phyloP scores from a whole-genome alignment of 2,888 invertebrate genomes.

The Drosophila conformis region DNA sequence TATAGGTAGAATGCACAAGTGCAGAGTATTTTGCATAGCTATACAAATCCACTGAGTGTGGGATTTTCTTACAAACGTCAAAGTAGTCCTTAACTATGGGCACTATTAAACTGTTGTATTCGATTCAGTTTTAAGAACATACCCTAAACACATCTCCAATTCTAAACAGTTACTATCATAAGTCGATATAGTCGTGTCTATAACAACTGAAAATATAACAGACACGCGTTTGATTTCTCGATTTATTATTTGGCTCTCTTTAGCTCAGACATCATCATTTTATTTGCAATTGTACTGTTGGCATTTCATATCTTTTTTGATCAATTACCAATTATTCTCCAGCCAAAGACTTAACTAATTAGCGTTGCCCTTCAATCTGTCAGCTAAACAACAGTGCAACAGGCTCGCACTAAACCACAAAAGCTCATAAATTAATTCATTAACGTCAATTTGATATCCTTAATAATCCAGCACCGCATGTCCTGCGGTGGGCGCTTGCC shows the following conservation, averaged over 20 bases:
- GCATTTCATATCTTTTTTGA: conserved; percentile 15
- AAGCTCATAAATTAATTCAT: conserved; percentile 79
- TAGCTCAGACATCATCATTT: not conserved
- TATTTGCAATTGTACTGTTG: conserved; percentile 5
- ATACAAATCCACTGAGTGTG: not conserved
- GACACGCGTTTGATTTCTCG: not conserved
- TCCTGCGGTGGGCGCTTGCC: conserved; percentile 42
- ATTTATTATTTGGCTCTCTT: not conserved
- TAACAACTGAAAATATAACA: not conserved
- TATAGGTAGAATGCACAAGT: not conserved
- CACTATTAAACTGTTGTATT: not conserved
- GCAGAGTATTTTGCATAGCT: not conserved
- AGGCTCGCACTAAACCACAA: conserved; percentile 53
- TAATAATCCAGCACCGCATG: conserved; percentile 62
- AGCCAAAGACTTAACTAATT: conserved; percentile 38
- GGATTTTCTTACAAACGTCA: not conserved
- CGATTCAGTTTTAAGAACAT: not conserved
- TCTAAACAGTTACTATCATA: not conserved
- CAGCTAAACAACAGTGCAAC: conserved; percentile 34
- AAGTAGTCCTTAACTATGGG: not conserved
- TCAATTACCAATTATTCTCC: conserved; percentile 35
- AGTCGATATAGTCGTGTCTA: not conserved
- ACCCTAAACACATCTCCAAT: not conserved
- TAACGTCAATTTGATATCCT: conserved; percentile 77
- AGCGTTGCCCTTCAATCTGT: conserved; percentile 24